phyloP scores from a whole-genome alignment of 1,140 invertebrate species.

The Bombus sibiricus region DNA sequence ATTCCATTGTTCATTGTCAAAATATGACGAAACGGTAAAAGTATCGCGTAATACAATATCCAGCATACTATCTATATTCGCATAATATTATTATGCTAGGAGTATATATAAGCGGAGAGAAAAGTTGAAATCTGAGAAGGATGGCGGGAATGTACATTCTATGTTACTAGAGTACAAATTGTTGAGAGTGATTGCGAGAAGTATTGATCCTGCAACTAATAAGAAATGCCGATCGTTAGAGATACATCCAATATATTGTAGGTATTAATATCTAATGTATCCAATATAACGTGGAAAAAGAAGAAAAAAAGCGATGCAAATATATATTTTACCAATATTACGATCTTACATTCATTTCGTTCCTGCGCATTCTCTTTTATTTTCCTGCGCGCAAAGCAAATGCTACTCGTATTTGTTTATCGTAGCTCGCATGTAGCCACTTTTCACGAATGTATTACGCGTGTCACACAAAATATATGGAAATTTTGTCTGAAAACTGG shows the following conservation, averaged over 20 bases:
- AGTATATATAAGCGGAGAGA: not conserved
- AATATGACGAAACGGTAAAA: constrained; percentile 27
- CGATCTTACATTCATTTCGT: not conserved
- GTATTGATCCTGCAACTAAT: constrained; percentile 41
- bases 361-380: not conserved
- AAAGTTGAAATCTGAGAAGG: not conserved
- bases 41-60: not conserved
- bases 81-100: constrained; percentile 14
- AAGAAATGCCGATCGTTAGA: constrained; percentile 32
- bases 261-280: constrained; percentile 40
- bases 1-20: constrained; percentile 62
- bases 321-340: constrained; percentile 59
- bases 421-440: too few species aligned
- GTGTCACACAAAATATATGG: too few species aligned
- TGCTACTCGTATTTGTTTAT: too few species aligned
- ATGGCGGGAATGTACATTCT: constrained; percentile 43
- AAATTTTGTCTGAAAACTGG: too few species aligned
- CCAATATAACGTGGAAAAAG: too few species aligned
- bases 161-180: constrained; percentile 64
- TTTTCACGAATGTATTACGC: too few species aligned
- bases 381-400: not conserved
- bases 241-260: constrained; percentile 37
- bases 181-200: constrained; percentile 38
- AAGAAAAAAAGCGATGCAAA: constrained; percentile 45
- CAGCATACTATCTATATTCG: not conserved